Conservation (phyloP, 2,797 vertebrate genomes). For the Hypotaenidia okinawae region DNA sequence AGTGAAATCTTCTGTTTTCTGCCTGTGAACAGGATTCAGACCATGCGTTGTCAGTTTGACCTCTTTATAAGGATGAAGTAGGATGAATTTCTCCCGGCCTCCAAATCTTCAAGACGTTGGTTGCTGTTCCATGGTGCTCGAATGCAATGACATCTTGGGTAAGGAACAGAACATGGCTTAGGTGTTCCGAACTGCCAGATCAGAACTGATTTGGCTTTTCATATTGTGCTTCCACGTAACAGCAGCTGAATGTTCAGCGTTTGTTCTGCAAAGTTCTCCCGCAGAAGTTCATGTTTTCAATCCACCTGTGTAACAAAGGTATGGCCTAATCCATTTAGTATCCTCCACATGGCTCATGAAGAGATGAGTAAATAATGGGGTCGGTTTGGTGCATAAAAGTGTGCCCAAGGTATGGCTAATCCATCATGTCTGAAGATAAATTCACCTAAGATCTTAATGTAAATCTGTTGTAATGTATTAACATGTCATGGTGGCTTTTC, state of each 20-base stretch:
- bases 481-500: rapidly evolving
- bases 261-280: not conserved
- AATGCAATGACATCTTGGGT: rapidly evolving
- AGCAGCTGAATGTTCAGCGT: not conserved
- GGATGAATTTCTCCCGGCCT: not conserved
- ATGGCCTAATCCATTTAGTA: not conserved
- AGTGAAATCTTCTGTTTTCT: not conserved
- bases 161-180: not conserved
- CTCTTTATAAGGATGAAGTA: not conserved
- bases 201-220: not conserved
- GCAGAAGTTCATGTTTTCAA: not conserved
- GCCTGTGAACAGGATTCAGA: not conserved
- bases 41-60: not conserved
- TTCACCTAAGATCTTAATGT: not conserved
- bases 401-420: not conserved
- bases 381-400: not conserved
- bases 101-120: not conserved
- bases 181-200: not conserved
- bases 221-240: not conserved
- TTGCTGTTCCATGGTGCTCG: not conserved
- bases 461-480: not conserved
- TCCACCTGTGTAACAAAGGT: not conserved
- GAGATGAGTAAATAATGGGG: not conserved
- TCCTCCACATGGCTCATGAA: not conserved
- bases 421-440: not conserved